phyloP scores from a whole-genome alignment of 1,140 invertebrate species.

The Brachionus asplanchnoidis region DNA sequence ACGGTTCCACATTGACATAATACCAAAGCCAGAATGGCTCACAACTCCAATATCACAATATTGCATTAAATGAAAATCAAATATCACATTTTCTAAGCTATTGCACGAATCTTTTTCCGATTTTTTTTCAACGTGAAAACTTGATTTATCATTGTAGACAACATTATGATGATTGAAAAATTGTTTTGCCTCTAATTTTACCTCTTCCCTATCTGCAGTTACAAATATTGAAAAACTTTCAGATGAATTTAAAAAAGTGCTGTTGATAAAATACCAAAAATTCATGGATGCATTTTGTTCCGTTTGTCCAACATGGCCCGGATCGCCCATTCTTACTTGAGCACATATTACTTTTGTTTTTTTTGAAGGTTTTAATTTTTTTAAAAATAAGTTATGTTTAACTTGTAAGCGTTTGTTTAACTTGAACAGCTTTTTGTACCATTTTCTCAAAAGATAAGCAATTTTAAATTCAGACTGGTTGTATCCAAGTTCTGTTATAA shows the following conservation, averaged over 20 bases:
- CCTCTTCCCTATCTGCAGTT: background rate
- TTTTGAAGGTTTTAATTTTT: background rate
- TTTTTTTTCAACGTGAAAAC: background rate
- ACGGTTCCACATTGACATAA: background rate
- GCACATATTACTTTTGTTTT: conserved; percentile 14
- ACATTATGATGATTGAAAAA: background rate
- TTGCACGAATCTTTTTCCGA: background rate
- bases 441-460: background rate
- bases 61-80: conserved; percentile 35
- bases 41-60: conserved; percentile 8
- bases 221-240: conserved; percentile 12
- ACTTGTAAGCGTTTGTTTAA: background rate
- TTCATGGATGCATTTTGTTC: background rate
- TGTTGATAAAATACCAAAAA: background rate
- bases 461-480: background rate
- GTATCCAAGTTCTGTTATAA: background rate
- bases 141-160: background rate
- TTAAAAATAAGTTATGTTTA: background rate
- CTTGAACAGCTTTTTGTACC: background rate
- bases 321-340: conserved; percentile 32
- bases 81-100: background rate
- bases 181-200: background rate
- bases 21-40: conserved; percentile 2
- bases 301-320: background rate
- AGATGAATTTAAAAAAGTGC: background rate